Percentiles rank a stretch among this genome's conserved stretches.
These are phyloP conservation scores for Cyclargus thomasi DNA, from an alignment of 1,140 invertebrate genomes.

Conservation along the genomic window DNA sequence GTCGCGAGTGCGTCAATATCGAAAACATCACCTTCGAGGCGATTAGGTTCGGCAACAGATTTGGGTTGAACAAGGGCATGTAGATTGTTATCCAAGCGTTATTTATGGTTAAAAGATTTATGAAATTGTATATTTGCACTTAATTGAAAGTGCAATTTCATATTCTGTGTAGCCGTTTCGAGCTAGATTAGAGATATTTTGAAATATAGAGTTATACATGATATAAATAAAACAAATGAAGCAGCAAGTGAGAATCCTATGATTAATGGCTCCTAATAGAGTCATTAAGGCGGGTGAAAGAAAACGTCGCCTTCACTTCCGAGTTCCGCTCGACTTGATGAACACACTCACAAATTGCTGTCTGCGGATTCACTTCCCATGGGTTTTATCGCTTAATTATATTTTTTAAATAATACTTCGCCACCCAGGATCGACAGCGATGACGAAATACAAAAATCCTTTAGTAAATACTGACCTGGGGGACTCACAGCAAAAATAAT, in stretches of 20 bases:
- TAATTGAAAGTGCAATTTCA: not conserved
- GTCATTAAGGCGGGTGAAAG: conserved; percentile 1
- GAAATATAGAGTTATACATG: not conserved
- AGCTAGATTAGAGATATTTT: no score
- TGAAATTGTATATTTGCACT: not conserved
- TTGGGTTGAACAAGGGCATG: conserved; percentile 12
- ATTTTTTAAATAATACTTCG: not conserved
- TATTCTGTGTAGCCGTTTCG: not conserved
- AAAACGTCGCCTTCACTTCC: conserved; percentile 9
- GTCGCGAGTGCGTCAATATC: conserved; percentile 15
- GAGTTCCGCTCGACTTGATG: not conserved
- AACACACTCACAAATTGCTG: not conserved
- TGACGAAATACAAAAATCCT: no score
- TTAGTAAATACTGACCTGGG: no score
- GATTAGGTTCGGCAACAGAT: conserved; percentile 2
- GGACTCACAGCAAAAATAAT: no score
- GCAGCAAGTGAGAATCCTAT: not conserved
- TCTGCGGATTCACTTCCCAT: not conserved
- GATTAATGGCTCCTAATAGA: not conserved
- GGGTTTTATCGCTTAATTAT: not conserved
- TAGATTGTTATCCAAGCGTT: not conserved
- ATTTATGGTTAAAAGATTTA: not conserved
- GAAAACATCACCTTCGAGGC: not conserved
- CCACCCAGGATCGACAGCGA: no score
- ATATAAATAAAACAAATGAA: not conserved